phyloP scores from a whole-genome alignment of 2,797 vertebrate species.

The Gallinago nigripennis region DNA sequence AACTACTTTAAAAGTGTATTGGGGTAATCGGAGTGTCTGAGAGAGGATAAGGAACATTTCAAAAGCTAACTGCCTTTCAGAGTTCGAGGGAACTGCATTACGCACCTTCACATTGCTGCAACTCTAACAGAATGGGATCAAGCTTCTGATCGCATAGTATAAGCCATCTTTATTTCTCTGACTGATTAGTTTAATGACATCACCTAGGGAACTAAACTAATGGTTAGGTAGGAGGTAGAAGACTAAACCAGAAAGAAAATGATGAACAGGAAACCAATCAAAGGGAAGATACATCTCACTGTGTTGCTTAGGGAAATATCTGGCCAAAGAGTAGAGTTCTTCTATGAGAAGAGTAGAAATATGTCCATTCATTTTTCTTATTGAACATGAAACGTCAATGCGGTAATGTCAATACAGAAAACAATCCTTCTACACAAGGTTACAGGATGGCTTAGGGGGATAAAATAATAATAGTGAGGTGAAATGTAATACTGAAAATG shows the following conservation, averaged over 20 bases:
- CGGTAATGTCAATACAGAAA: background rate
- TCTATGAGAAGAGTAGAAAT: background rate
- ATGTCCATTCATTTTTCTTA: background rate
- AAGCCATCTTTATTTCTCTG: background rate
- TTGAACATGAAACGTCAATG: background rate
- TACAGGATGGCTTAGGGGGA: background rate
- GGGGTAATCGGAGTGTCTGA: background rate
- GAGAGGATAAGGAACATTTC: background rate
- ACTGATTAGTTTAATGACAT: background rate
- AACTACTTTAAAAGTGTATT: background rate
- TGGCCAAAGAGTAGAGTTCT: background rate
- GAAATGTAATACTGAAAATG: background rate
- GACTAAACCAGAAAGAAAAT: background rate
- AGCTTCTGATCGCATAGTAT: background rate
- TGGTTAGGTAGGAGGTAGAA: background rate
- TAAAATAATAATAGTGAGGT: background rate
- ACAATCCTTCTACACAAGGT: background rate
- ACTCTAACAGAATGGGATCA: background rate
- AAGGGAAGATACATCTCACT: background rate
- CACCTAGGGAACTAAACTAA: background rate
- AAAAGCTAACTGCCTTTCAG: background rate
- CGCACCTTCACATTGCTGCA: rapidly evolving
- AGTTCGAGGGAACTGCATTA: background rate
- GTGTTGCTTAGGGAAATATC: background rate
- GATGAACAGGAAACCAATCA: background rate